Conservation (phyloP, 2,113 vertebrate genomes). For the Esox niger region DNA sequence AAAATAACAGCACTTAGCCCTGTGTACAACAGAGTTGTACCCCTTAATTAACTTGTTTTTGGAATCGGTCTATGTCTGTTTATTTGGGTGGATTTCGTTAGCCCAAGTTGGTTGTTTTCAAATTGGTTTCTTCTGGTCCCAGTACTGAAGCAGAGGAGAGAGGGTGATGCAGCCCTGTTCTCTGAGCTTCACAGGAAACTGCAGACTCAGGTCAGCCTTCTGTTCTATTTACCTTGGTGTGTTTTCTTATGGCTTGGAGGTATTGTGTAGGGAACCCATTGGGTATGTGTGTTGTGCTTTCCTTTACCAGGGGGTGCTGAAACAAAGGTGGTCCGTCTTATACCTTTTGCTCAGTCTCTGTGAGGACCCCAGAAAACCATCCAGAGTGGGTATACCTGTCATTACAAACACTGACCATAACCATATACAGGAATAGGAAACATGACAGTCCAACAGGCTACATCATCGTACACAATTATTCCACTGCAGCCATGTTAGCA, state of each 20-base stretch:
- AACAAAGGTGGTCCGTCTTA: constrained; percentile 95
- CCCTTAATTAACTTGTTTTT: background rate
- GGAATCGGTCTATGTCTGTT: background rate
- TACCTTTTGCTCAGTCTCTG: constrained; percentile 95
- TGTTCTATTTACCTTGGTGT: background rate
- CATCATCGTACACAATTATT: too few species aligned
- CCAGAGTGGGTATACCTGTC: constrained; percentile 53
- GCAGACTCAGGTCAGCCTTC: constrained; percentile 83
- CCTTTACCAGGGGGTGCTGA: constrained; percentile 82
- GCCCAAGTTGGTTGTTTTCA: background rate
- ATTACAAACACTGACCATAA: too few species aligned
- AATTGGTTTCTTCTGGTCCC: constrained; percentile 38
- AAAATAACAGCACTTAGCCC: constrained; percentile 34
- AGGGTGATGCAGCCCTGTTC: constrained; percentile 88
- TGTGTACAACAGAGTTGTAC: background rate
- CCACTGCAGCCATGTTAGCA: too few species aligned
- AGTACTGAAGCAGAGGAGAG: constrained; percentile 92
- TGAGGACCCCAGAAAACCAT: constrained; percentile 92
- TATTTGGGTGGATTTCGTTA: background rate
- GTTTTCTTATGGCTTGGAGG: background rate
- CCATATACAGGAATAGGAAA: too few species aligned
- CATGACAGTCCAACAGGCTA: too few species aligned
- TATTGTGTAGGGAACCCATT: background rate
- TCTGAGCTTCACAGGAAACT: constrained; percentile 95
- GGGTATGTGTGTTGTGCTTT: background rate